Base-by-base conservation (phyloP, 2,797 vertebrate genomes). In the Macropodus opercularis region DNA sequence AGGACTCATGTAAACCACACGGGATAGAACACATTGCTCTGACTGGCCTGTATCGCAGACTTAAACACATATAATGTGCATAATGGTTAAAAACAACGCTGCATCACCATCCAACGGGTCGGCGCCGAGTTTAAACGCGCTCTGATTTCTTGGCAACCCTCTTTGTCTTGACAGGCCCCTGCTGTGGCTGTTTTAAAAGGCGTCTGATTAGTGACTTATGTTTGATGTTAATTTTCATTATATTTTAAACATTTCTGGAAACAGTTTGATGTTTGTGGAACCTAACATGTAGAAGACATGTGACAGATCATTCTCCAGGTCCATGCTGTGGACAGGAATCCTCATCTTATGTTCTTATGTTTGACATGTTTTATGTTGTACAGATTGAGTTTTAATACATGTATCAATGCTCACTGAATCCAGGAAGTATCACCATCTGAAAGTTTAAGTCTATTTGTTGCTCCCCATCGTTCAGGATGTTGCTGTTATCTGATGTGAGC, bases 1-100 rank as follows among this genome's bases (percentile, higher is more conserved):
- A 39, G 22, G 36, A 71, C 58, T 42, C 23, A 53, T 59, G 61
- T 50, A 34, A 61, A 46, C 40, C 15, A 27, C 29, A 18, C 15
- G 31, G 41, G 39, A 19, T 59, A 21, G 19, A 41, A 29, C 8
- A 38, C 48, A 64, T 51, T n/a, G n/a, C n/a, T 22, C 8, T 21
- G 19, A 19, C 39, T 40, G 1, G 18, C 19, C 18, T 41, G 8
- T 29, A 29, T 29, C n/a, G n/a, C n/a, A n/a, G n/a, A n/a, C n/a
- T n/a, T n/a, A n/a, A n/a, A n/a, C n/a, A n/a, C n/a, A n/a, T n/a
- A n/a, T n/a, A n/a, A n/a, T n/a, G n/a, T n/a, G n/a, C n/a, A n/a
- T n/a, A n/a, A n/a, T n/a, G n/a, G n/a, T n/a, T n/a, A n/a, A n/a
- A n/a, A n/a, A n/a, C n/a, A n/a, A n/a, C n/a, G n/a, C n/a, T n/a